A percentile compares a stretch with the other conserved stretches of the same genome.
These are phyloP conservation scores for Nyctereutes procyonoides DNA, from an alignment of 2,113 vertebrate species.

Conservation along the genomic window DNA sequence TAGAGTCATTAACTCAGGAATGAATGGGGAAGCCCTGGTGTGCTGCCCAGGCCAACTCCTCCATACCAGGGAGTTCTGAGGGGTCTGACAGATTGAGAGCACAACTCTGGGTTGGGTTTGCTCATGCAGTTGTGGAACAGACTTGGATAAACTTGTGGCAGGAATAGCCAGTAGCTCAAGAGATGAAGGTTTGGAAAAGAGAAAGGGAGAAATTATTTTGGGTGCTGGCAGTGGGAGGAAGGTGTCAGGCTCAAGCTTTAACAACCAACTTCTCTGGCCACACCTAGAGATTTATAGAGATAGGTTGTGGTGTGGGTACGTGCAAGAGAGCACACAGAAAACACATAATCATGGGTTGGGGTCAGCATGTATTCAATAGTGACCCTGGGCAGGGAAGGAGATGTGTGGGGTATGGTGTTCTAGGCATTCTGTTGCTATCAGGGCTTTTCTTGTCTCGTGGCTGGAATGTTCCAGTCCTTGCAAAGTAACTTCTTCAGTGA, in stretches of 20 bases:
- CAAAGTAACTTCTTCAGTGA: not conserved
- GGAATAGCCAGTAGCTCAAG: not conserved
- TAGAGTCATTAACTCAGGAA: not conserved
- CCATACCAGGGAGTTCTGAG: not conserved
- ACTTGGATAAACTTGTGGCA: too few species aligned
- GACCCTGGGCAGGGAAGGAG: not conserved
- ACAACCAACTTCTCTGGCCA: not conserved
- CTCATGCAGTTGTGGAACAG: too few species aligned
- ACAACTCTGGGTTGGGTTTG: not conserved
- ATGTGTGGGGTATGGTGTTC: not conserved
- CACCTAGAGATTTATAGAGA: not conserved
- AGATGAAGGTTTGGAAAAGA: not conserved
- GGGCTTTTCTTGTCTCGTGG: not conserved
- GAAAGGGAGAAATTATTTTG: not conserved
- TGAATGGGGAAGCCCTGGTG: not conserved
- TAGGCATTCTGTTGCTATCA: not conserved
- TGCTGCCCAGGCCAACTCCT: not conserved
- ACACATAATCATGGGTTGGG: not conserved
- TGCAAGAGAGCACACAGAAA: not conserved
- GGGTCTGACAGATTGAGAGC: not conserved
- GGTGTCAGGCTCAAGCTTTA: not conserved
- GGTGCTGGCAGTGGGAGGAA: not conserved
- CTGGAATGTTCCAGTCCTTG: not conserved
- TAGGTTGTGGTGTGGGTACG: not conserved
- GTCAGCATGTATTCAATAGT: not conserved